Evolutionary conservation across 2,888 invertebrate genomes (phyloP), one percentile per base, ranked within the genome.

Genomic region (Cremastinae sp.): DNA sequence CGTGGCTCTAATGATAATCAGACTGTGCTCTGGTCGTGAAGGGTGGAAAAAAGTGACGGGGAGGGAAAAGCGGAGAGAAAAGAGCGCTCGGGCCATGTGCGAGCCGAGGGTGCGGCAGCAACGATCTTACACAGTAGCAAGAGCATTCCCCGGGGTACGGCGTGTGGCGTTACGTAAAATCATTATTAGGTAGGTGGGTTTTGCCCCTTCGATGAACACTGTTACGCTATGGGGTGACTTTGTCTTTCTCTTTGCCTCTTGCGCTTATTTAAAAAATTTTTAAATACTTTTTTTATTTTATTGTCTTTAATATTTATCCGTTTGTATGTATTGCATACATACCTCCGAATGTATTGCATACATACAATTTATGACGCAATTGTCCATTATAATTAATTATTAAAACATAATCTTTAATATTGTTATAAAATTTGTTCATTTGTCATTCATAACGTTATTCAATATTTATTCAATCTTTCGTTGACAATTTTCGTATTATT

Each of bases 121-220:
- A 62, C 72, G 37, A 41, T 49, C 58, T 49, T 41, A 16, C 18
- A 51, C 49, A 53, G 51, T 53, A 43, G 39, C 12, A 83, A 84
- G 83, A 84, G 86, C 85, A 87, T 87, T 88, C 89, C 89, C 89
- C 82, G 81, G 89, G 88, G 89, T 87, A 83, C 84, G 83, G 86
- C 86, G 84, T 80, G 81, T 88, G 88, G 88, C 88, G 88, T 87
- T 88, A 89, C 89, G 89, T 89, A 88, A 89, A 89, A 89, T 89
- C 89, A 89, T 89, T 89, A 89, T 89, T 89, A 89, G 89, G 85
- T 75, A 78, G 79, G 74, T 62, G 77, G 77, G 75, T 73, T 73
- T 49, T 65, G 76, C 76, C 76, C 76, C 73, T 77, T 74, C 76
- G 76, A 58, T 77, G 76, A 73, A 49, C 76, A 77, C 65, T 55